Evolutionary conservation across 2,888 invertebrate species (phyloP), one percentile per base, ranked within the genome.

Genomic region (Hedychridium roseum): DNA sequence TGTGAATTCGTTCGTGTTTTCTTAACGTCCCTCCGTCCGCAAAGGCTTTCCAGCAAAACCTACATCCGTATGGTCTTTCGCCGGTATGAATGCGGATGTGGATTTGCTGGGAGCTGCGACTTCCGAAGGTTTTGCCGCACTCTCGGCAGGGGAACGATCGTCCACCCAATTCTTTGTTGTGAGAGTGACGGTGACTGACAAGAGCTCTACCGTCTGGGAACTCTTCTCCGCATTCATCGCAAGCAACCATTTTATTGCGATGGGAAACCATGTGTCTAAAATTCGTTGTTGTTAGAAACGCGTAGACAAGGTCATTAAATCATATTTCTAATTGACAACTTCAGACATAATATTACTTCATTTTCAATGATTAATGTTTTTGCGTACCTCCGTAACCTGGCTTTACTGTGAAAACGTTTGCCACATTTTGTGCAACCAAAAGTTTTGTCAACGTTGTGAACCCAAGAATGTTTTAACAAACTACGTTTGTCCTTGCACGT

Each of bases 31-130:
- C 92, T 27, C 92, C 92, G 74, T 92, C 92, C 0, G 92, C 92
- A 74, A 92, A 92, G 0, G 92, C 92, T 73, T 92, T 92, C 91
- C 91, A 91, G 72, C 92, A 92, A 78, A 88, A 92, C 6, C 90
- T 84, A 71, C 92, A 92, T 0, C 90, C 91, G 68, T 92, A 92
- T 0, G 92, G 92, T 27, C 91, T 82, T 74, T 92, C 92, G 2
- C 88, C 91, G 0, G 92, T 92, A 72, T 92, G 92, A 59, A 92
- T 92, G 34, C 92, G 85, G 38, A 92, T 86, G 78, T 92, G 92
- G 63, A 92, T 92, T 80, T 92, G 92, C 66, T 91, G 91, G 0
- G 91, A 91, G 67, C 90, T 90, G 7, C 91, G 85, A 11, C 92
- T 92, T 0, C 92, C 92, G 70, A 92, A 92, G 11, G 91, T 90